phyloP scores from a whole-genome alignment of 2,888 invertebrate genomes.

The Cerastoderma edule region DNA sequence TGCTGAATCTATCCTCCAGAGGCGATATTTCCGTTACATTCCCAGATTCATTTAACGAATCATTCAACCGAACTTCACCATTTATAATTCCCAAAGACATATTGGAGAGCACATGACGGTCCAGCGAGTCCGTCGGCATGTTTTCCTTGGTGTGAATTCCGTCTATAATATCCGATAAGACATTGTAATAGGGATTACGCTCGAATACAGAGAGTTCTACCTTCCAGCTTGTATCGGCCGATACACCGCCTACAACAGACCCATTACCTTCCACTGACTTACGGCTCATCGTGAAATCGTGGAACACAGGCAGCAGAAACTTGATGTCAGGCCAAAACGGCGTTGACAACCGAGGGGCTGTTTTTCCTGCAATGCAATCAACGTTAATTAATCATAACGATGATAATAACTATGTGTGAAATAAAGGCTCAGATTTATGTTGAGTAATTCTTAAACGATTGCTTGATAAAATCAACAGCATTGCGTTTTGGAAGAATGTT shows the following conservation, averaged over 20 bases:
- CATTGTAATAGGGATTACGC: conserved; percentile 37
- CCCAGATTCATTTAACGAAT: conserved; percentile 12
- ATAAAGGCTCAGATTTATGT: not conserved
- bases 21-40: too few species aligned
- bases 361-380: conserved; percentile 24
- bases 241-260: conserved; percentile 22
- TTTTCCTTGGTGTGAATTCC: conserved; percentile 34
- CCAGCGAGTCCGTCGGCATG: conserved; percentile 39
- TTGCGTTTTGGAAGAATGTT: not conserved
- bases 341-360: not conserved
- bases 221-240: conserved; percentile 36
- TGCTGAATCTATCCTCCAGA: conserved; percentile 24
- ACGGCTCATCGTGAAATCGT: conserved; percentile 34
- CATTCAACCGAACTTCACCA: not conserved
- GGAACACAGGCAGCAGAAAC: not conserved
- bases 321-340: conserved; percentile 13
- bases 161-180: conserved; percentile 49
- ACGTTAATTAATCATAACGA: conserved; percentile 12
- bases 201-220: conserved; percentile 46
- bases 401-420: not conserved
- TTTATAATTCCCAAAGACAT: conserved; percentile 20
- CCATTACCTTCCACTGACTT: conserved; percentile 32
- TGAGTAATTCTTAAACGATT: not conserved
- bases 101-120: conserved; percentile 17
- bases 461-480: too few species aligned